phyloP scores from a whole-genome alignment of 2,797 vertebrate genomes.

The Urophycis tenuis region DNA sequence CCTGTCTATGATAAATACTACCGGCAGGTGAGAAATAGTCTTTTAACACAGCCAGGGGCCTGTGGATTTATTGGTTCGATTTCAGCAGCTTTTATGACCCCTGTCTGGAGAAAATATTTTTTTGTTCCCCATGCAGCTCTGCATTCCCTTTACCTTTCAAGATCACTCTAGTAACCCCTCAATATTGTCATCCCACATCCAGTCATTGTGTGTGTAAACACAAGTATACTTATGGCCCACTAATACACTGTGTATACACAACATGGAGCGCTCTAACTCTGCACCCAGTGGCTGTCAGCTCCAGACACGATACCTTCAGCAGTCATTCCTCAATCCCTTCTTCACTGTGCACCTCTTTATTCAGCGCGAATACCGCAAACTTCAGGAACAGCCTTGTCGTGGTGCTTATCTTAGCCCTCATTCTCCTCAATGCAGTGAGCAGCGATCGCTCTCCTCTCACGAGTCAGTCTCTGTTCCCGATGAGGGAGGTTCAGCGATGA shows the following conservation, averaged over 20 bases:
- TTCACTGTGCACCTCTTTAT: too few species aligned
- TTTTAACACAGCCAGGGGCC: neutral
- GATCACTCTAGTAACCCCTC: neutral
- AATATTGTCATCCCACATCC: neutral
- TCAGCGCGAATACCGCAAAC: too few species aligned
- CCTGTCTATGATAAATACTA: slow-evolving; percentile 94
- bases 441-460: slow-evolving; percentile 29
- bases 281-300: too few species aligned
- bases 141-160: neutral
- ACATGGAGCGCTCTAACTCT: too few species aligned
- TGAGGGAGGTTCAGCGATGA: slow-evolving; percentile 52
- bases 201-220: neutral
- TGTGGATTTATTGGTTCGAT: neutral
- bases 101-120: neutral
- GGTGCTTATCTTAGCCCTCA: slow-evolving; percentile 9
- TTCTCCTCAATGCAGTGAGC: slow-evolving; percentile 15
- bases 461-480: slow-evolving; percentile 33
- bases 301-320: too few species aligned
- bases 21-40: slow-evolving; percentile 77
- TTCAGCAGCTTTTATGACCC: neutral
- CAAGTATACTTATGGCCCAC: neutral
- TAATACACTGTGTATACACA: neutral
- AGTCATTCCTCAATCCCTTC: neutral
- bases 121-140: neutral
- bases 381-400: neutral